These are phyloP conservation scores for Camarhynchus parvulus DNA, from an alignment of 2,113 vertebrate genomes.

Conservation along the genomic window DNA sequence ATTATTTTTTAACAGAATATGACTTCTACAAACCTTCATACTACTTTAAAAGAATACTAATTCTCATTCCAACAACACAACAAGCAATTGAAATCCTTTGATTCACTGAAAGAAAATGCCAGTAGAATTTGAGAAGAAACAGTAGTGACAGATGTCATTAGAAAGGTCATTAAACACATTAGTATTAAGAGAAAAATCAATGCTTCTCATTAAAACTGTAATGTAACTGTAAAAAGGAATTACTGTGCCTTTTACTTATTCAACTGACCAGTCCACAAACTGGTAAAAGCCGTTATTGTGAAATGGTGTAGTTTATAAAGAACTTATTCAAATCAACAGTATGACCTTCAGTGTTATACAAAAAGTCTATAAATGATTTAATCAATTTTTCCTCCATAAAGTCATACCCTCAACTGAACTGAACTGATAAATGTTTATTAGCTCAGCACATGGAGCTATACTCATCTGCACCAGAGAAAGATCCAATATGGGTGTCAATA, in stretches of 20 bases:
- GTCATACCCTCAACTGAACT: neutral
- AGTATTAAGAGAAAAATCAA: slow-evolving; percentile 40
- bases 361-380: neutral
- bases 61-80: neutral
- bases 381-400: neutral
- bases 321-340: neutral
- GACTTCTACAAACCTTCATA: neutral
- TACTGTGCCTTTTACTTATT: neutral
- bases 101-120: neutral
- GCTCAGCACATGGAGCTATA: neutral
- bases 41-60: neutral
- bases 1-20: neutral
- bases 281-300: neutral
- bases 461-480: neutral
- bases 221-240: slow-evolving; percentile 4
- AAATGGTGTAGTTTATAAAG: neutral
- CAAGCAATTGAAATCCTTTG: slow-evolving; percentile 19
- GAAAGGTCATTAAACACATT: slow-evolving; percentile 37
- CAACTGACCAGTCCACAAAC: neutral
- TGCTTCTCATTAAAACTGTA: slow-evolving; percentile 21
- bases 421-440: neutral
- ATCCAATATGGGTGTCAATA: neutral
- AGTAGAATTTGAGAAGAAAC: slow-evolving; percentile 21
- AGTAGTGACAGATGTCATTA: slow-evolving; percentile 13
- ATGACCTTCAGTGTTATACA: neutral